A percentile compares a stretch with the other conserved stretches of the same genome.
Evolutionary conservation across 92 coral and sea anemone species (phyloP).

Genomic region (Metridium senile): DNA sequence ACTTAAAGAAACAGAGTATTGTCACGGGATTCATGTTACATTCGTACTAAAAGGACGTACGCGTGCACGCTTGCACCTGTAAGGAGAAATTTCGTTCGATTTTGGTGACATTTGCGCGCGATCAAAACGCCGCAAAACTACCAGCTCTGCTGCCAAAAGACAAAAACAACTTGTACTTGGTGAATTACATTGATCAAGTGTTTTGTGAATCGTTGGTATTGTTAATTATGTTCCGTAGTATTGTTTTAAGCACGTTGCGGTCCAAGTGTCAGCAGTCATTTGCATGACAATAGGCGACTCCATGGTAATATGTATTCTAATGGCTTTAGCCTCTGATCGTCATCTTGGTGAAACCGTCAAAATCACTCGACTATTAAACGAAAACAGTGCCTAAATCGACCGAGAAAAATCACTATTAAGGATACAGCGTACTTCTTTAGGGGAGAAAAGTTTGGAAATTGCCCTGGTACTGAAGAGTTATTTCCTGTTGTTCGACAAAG

Average conservation of each 20-base stretch:
- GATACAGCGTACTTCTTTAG: not conserved
- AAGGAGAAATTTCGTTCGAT: too few species aligned
- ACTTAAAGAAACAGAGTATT: not conserved
- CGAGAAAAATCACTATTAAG: not conserved
- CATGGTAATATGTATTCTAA: slow-evolving; percentile 20
- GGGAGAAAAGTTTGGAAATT: not conserved
- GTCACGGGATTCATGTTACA: not conserved
- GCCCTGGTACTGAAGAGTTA: not conserved
- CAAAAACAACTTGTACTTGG: not conserved
- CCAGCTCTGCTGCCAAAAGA: not conserved
- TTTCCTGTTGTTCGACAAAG: not conserved
- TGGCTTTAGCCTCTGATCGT: not conserved
- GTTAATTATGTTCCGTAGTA: slow-evolving; percentile 6
- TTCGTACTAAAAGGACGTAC: not conserved
- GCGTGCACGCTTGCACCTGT: not conserved
- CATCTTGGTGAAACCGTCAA: slow-evolving; percentile 7
- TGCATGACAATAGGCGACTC: slow-evolving; percentile 26
- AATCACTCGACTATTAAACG: not conserved
- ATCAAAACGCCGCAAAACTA: too few species aligned
- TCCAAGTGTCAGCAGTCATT: slow-evolving; percentile 6
- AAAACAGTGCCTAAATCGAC: not conserved
- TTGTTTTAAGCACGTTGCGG: slow-evolving; percentile 28
- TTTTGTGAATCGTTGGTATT: slow-evolving; percentile 1
- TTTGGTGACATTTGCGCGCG: too few species aligned
- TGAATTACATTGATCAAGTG: slow-evolving; percentile 10